Percentiles rank a stretch among this genome's conserved stretches.
Conservation (phyloP, 2,113 vertebrate genomes). For the Genyomyrus donnyi region DNA sequence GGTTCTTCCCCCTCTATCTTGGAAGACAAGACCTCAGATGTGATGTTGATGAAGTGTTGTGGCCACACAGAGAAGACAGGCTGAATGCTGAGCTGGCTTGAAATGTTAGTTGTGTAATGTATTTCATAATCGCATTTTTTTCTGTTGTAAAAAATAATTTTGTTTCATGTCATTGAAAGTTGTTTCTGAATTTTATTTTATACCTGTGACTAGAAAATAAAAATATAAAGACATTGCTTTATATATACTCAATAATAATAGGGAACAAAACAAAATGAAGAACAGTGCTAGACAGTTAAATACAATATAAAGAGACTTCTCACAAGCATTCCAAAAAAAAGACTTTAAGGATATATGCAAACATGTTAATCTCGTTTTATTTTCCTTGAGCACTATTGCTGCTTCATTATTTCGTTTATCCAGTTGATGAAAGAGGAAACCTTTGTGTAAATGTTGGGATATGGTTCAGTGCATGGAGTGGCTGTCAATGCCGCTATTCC, state of each 20-base stretch:
- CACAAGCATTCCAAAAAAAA: background rate
- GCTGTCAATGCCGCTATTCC: background rate
- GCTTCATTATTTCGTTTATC: conserved; percentile 6
- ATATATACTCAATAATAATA: background rate
- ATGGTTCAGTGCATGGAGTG: background rate
- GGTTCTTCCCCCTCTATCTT: no score
- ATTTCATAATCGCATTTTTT: no score
- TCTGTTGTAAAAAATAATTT: no score
- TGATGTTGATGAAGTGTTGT: no score
- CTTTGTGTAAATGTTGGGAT: background rate
- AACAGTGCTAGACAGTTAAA: background rate
- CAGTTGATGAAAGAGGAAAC: conserved; percentile 11
- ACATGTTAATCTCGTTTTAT: background rate
- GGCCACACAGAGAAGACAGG: no score
- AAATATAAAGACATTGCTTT: background rate
- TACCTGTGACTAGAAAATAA: background rate
- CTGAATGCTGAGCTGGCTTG: no score
- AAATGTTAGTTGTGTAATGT: no score
- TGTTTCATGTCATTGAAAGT: no score
- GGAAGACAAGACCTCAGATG: no score
- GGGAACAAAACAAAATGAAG: background rate
- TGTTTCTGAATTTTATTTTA: no score
- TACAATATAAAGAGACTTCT: background rate
- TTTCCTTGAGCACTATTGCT: background rate
- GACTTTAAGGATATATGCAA: no score